Evolutionary conservation across 2,113 vertebrate species (phyloP), one percentile per base, ranked within the genome.

Genomic region (Rafetus swinhoei): DNA sequence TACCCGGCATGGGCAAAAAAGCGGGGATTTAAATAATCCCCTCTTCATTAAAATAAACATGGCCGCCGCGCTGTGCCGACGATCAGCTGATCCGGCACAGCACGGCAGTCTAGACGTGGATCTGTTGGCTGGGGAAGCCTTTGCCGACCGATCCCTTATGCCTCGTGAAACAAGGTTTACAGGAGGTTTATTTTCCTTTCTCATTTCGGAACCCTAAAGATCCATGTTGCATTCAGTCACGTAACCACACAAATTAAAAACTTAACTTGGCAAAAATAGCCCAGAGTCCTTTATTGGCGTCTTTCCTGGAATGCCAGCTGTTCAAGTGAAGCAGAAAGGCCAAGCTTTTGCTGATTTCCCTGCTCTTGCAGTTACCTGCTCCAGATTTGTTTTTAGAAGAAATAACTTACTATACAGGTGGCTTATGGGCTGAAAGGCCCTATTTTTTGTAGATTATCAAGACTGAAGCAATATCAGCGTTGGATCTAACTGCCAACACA

Each of bases 251-350:
- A n/a, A 95, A 94, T 91, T 94, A 94, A 94, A 91, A 87, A 56
- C 82, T 93, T 79, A 80, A 19, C 89, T 96, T 93, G 94, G 94
- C 93, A 97, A 91, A 92, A 90, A 84, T 83, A 14, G 0, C 69
- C 88, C 53, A 18, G 86, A 90, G 95, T 82, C 93, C 94, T 94
- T 85, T 91, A 86, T 0, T 97, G 97, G 97, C 96, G 0, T 7
- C 72, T 88, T 94, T 96, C 96, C 97, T 91, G 96, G 97, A 95
- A 95, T 90, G 95, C 96, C 97, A 97, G 95, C 96, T 98, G 97
- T 94, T 92, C 2, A 83, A 93, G 93, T 0, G 1, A 82, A 84
- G 89, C 93, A 90, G 92, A 88, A 57, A 87, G 90, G 86, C 93
- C 95, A 91, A 90, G 59, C 80, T 74, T 85, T 83, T 35, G 76